These are phyloP conservation scores for Arctopsyche grandis DNA, from an alignment of 1,140 invertebrate genomes.

Conservation along the genomic window DNA sequence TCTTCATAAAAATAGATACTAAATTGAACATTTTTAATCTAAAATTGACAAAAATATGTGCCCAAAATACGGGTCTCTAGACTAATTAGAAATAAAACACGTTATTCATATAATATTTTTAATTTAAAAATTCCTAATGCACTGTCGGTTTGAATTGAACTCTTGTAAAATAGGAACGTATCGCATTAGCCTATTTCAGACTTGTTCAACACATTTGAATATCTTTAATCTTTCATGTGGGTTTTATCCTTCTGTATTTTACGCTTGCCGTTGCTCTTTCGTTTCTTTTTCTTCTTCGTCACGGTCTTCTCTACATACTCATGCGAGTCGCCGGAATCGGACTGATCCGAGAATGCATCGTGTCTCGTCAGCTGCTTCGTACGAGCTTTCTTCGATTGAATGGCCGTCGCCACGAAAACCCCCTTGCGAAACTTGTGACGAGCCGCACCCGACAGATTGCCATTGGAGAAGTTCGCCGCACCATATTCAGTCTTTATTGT, in stretches of 20 bases:
- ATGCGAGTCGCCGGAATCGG: conserved; percentile 66
- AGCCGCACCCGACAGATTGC: conserved; percentile 56
- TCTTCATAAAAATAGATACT: too few species aligned
- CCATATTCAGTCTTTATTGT: conserved; percentile 61
- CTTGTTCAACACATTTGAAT: not conserved
- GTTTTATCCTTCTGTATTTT: conserved; percentile 22
- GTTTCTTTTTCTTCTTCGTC: conserved; percentile 65
- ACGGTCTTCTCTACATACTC: conserved; percentile 62
- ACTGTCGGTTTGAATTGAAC: not conserved
- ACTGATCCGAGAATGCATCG: conserved; percentile 62
- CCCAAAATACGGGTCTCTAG: too few species aligned
- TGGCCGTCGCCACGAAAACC: conserved; percentile 68
- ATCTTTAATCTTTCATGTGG: not conserved
- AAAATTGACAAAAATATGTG: too few species aligned
- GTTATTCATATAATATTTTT: not conserved
- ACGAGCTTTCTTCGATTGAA: conserved; percentile 61
- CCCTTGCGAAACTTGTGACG: conserved; percentile 69
- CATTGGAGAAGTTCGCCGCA: conserved; percentile 58
- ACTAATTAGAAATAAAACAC: not conserved
- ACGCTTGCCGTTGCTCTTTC: conserved; percentile 56
- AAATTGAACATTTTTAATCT: too few species aligned
- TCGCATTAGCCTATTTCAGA: not conserved
- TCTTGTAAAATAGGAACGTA: conserved; percentile 4
- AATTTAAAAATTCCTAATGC: too few species aligned
- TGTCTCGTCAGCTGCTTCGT: conserved; percentile 51